Evolutionary conservation across 53 echinoderm and acorn worm genomes (phyloP).

Genomic region (Henricia sp.): DNA sequence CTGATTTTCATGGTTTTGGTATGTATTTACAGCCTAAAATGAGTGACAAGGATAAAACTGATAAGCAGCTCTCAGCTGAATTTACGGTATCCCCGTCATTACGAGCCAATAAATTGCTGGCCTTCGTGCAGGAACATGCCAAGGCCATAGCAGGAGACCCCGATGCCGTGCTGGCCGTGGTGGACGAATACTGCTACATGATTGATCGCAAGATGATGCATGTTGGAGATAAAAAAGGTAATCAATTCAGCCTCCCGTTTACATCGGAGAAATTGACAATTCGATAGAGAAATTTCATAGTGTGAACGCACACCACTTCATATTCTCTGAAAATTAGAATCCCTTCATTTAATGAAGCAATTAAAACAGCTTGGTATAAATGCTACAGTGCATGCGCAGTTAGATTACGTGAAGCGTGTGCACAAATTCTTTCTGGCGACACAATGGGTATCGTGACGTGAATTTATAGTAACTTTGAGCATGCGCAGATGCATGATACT

Average conservation of each 20-base stretch:
- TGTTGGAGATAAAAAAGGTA: slow-evolving; percentile 16
- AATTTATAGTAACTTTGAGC: too few species aligned
- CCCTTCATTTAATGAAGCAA: neutral
- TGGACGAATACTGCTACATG: neutral
- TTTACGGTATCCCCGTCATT: neutral
- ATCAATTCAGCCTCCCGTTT: neutral
- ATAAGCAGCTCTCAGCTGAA: neutral
- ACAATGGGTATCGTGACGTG: too few species aligned
- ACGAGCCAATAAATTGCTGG: neutral
- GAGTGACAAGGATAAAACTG: too few species aligned
- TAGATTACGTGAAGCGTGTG: too few species aligned
- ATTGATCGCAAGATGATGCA: neutral
- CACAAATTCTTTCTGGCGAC: too few species aligned
- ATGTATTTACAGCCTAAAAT: too few species aligned
- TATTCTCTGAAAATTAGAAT: neutral
- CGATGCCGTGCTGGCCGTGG: neutral
- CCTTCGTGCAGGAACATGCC: neutral
- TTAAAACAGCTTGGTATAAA: too few species aligned
- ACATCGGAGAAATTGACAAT: neutral
- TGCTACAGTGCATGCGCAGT: too few species aligned
- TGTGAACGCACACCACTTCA: neutral
- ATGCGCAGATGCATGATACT: too few species aligned
- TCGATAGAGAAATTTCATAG: too few species aligned
- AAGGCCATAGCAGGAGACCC: neutral
- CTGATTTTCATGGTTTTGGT: too few species aligned